These are phyloP conservation scores for Amiota mariae DNA, from an alignment of 2,888 invertebrate species.

Conservation along the genomic window DNA sequence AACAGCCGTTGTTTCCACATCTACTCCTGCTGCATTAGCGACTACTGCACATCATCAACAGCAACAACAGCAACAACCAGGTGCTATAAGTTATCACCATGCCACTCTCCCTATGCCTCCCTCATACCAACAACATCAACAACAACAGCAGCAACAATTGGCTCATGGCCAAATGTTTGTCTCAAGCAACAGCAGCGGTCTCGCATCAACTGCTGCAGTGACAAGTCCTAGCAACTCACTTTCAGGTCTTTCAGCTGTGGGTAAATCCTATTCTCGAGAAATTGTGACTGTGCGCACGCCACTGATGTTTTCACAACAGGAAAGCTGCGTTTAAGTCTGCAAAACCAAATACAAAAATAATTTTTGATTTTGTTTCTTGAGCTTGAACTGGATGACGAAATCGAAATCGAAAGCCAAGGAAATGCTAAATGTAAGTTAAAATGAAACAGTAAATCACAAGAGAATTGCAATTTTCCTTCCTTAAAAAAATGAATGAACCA, in stretches of 20 bases:
- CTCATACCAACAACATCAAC: constrained; percentile 65
- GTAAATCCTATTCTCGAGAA: constrained; percentile 76
- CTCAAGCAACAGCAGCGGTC: constrained; percentile 68
- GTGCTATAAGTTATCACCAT: constrained; percentile 34
- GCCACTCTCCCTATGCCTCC: constrained; percentile 68
- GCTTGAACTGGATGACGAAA: no score
- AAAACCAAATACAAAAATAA: neutral
- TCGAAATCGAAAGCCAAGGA: constrained; percentile 1
- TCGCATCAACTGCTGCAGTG: constrained; percentile 65
- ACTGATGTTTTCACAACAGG: constrained; percentile 80
- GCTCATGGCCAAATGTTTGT: constrained; percentile 67
- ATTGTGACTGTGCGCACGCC: constrained; percentile 81
- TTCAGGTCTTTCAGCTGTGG: constrained; percentile 70
- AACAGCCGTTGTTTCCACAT: constrained; percentile 40
- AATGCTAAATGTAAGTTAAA: constrained; percentile 40
- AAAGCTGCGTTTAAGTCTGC: constrained; percentile 80
- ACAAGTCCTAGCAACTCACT: constrained; percentile 71
- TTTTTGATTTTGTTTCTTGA: no score
- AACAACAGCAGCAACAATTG: constrained; percentile 58
- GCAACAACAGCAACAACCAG: constrained; percentile 43
- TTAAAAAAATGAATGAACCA: constrained; percentile 10
- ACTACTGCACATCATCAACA: constrained; percentile 53
- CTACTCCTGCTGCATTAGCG: constrained; percentile 45
- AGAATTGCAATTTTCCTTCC: constrained; percentile 6
- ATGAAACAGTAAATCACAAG: neutral